phyloP scores from a whole-genome alignment of 2,113 vertebrate genomes.

The Muscicapa adusta region DNA sequence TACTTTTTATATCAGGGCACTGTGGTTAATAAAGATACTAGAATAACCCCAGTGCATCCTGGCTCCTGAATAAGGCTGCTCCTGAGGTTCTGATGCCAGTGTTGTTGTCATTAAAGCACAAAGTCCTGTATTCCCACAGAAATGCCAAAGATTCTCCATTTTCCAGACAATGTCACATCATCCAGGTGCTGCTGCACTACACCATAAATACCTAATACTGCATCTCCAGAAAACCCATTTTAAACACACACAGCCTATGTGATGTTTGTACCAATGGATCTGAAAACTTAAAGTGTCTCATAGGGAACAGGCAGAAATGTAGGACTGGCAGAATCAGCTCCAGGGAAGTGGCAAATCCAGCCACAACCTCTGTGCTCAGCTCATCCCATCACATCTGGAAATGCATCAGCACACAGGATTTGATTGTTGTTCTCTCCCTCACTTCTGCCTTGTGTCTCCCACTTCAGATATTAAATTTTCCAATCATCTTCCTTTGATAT shows the following conservation, averaged over 20 bases:
- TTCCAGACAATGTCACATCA: too few relatives aligned
- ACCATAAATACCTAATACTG: background rate
- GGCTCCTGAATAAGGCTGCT: fast-evolving
- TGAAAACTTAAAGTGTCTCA: background rate
- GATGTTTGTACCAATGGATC: fast-evolving
- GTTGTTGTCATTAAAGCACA: fast-evolving
- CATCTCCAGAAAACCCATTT: background rate
- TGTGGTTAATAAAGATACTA: background rate
- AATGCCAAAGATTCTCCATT: background rate
- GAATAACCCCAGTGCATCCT: background rate
- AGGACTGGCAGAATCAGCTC: background rate
- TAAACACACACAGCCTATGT: fast-evolving
- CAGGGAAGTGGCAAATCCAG: background rate
- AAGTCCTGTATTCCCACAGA: background rate
- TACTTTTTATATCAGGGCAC: background rate
- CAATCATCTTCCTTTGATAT: background rate
- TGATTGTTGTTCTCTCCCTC: background rate
- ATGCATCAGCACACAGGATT: background rate
- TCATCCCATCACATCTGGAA: background rate
- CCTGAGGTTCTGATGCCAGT: background rate
- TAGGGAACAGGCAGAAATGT: fast-evolving
- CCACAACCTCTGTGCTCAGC: background rate
- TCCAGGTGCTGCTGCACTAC: fast-evolving
- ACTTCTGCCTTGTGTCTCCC: background rate
- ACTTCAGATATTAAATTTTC: background rate